Conservation (phyloP, 2,888 invertebrate genomes). For the Drosophila flavopinicola region DNA sequence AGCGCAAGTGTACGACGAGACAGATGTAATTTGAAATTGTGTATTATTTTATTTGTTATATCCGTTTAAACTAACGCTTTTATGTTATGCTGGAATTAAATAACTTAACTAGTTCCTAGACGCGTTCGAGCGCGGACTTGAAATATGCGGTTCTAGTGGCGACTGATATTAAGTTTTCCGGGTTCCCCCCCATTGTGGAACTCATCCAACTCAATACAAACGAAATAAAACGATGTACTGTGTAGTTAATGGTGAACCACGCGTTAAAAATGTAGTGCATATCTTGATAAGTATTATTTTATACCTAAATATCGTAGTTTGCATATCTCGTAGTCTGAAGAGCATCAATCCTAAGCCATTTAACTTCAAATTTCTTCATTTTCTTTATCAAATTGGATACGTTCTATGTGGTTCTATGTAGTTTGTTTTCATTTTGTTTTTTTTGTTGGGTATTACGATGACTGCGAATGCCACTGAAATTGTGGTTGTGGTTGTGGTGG, state of each 20-base stretch:
- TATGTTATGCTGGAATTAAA: conserved; percentile 79
- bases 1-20: conserved; percentile 8
- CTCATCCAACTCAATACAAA: conserved; percentile 61
- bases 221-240: conserved; percentile 54
- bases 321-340: conserved; percentile 54
- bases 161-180: conserved; percentile 37
- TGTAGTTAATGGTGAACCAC: conserved; percentile 56
- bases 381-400: conserved; percentile 34
- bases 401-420: conserved; percentile 22
- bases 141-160: conserved; percentile 71
- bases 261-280: conserved; percentile 73
- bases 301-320: conserved; percentile 71
- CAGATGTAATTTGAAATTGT: conserved; percentile 62
- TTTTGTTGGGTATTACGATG: conserved; percentile 18
- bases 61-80: conserved; percentile 77
- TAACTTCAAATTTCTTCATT: conserved; percentile 49
- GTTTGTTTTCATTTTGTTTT: conserved; percentile 7
- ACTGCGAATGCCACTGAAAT: conserved; percentile 17
- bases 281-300: conserved; percentile 67
- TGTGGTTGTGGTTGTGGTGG: conserved; percentile 11
- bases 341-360: conserved; percentile 47
- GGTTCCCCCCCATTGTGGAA: conserved; percentile 9
- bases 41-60: conserved; percentile 78
- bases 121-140: conserved; percentile 51
- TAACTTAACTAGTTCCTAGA: conserved; percentile 75